These are phyloP conservation scores for Tanypteryx hageni DNA, from an alignment of 2,888 invertebrate species.

Conservation along the genomic window DNA sequence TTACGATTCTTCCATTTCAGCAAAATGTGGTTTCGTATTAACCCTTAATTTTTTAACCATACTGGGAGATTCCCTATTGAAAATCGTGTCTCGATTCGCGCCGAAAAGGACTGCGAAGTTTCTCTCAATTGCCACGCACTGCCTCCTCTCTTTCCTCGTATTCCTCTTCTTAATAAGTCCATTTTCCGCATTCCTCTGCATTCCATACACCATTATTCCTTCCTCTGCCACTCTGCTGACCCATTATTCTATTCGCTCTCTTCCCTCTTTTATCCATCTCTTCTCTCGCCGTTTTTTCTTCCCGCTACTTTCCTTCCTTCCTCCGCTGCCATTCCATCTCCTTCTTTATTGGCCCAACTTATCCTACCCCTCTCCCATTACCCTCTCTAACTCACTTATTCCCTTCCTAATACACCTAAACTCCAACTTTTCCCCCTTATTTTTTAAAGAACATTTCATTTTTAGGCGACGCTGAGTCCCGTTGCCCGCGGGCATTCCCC, in stretches of 20 bases:
- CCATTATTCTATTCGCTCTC: neutral
- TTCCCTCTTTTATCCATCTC: neutral
- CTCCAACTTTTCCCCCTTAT: no score
- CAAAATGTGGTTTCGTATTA: no score
- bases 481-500: no score
- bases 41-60: no score
- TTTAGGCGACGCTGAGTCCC: no score
- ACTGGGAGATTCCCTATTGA: no score
- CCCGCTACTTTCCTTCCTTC: neutral
- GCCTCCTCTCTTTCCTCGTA: no score
- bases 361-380: no score
- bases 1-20: neutral
- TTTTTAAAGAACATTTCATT: no score
- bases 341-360: neutral
- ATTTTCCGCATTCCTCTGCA: neutral
- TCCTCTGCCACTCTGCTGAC: neutral
- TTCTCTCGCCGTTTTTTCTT: neutral
- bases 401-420: no score
- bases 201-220: neutral
- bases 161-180: no score
- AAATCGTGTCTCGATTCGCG: neutral
- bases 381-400: no score
- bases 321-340: neutral
- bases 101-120: neutral
- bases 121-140: neutral